Evolutionary conservation across 2,113 vertebrate species (phyloP), one percentile per base, ranked within the genome.

Genomic region (Aspidoscelis tigris): DNA sequence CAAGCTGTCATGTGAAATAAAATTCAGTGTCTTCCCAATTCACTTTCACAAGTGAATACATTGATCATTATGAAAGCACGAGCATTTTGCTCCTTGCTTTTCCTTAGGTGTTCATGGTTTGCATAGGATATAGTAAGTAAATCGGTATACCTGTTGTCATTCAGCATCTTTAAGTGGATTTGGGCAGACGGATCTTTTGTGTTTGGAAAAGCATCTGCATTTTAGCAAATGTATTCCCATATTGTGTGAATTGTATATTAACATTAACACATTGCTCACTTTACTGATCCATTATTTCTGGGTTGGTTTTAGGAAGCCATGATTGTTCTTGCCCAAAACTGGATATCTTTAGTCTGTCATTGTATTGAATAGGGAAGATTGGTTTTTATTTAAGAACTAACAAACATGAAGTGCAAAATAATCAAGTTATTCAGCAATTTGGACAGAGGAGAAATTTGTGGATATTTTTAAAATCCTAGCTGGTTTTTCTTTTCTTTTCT

Each of bases 321-420:
- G 11, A 12, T 0, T 4, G 5, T 5, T 81, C 41, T 44, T 2
- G 76, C 73, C 50, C 4, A 1, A 73, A 72, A 75, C 0, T 2
- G 8, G 1, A 85, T 64, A 41, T 79, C 41, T 80, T 78, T 14
- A 26, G 55, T 3, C 1, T 47, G 71, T 21, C 39, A 26, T 43
- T 81, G 53, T 12, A 72, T 55, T 0, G 0, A 79, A 21, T 0
- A 58, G 26, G 78, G 1, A 20, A 20, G 4, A 10, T 2, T 20
- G 75, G 14, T 12, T 88, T 88, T 64, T 24, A 58, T 65, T 76
- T 50, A 73, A 85, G 66, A 22, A n/a, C 3, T 58, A 50, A 50
- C 20, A 53, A 7, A 66, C 39, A 7, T 0, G 7, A 22, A 43
- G 43, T 74, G 82, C 39, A 39, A 69, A 50, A 64, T 1, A 50